Evolutionary conservation across 2,888 invertebrate genomes (phyloP), one percentile per base, ranked within the genome.

Genomic region (Argyra leucocephala): DNA sequence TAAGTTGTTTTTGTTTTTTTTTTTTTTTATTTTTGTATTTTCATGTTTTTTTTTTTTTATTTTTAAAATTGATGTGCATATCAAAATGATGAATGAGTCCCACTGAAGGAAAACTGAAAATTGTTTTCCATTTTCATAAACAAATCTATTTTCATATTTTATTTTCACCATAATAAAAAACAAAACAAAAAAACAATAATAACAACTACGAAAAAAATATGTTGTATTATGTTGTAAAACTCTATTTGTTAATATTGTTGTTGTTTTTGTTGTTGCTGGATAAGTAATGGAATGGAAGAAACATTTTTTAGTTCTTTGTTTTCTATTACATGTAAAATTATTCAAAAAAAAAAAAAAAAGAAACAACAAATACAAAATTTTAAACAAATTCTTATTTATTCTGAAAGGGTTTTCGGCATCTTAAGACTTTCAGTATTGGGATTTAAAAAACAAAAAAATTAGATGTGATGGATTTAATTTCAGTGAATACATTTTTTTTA

Each of bases 61-160:
- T 7, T 48, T 48, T 48, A 48, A 37, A 48, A 48, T 48, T 48
- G 48, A 48, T 48, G 48, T 48, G 48, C 12, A 48, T 48, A 48
- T 48, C 48, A 48, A 15, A 48, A 48, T 48, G 48, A 48, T 48
- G 48, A 48, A 48, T 48, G 48, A 18, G 18, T 48, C 48, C 48
- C 48, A 48, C 48, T 48, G 18, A 48, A 48, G 18, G 48, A 48
- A 48, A 48, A 48, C n/a, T 48, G 48, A 48, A 48, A 48, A 48
- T 48, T 48, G 48, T 48, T 48, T 48, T 48, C 48, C 48, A 48
- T 48, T 48, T 48, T 48, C 48, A 48, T 48, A 48, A 48, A 48
- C 48, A 48, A 48, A 48, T 48, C 48, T 48, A 48, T 48, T 48
- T 48, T 48, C 48, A 48, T 18, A 48, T 48, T 48, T 48, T 48